A percentile compares a stretch with the other conserved stretches of the same genome.
phyloP scores from a whole-genome alignment of 2,113 vertebrate species.

The Pipa parva region DNA sequence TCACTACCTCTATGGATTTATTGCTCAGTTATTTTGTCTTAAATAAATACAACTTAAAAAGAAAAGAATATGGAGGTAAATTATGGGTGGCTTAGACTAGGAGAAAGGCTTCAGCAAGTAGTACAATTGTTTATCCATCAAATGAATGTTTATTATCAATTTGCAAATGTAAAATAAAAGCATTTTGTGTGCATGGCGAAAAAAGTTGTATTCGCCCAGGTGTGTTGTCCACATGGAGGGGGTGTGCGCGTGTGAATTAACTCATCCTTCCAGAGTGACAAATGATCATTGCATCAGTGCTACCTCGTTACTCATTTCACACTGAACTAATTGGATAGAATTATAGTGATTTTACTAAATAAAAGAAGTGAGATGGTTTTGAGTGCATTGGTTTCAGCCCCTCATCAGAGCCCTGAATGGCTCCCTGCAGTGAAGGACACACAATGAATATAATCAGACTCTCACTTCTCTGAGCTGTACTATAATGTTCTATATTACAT shows the following conservation, averaged over 20 bases:
- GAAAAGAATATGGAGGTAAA: too few species aligned
- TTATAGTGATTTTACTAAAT: conserved; percentile 37
- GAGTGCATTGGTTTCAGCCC: conserved; percentile 1
- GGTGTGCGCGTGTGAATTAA: conserved; percentile 39
- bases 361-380: neutral
- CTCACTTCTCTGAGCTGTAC: neutral
- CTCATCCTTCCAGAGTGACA: conserved; percentile 39
- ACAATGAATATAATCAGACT: conserved; percentile 14
- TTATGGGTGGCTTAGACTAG: neutral
- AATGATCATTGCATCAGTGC: conserved; percentile 45
- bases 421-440: conserved; percentile 6
- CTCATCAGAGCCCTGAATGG: conserved; percentile 2
- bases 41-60: too few species aligned
- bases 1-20: too few species aligned
- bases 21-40: too few species aligned
- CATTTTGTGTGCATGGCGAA: conserved; percentile 36
- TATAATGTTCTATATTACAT: conserved; percentile 7
- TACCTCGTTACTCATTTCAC: conserved; percentile 45
- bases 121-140: conserved; percentile 58
- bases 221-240: conserved; percentile 31
- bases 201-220: conserved; percentile 24
- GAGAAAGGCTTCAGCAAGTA: conserved; percentile 4
- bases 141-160: conserved; percentile 59
- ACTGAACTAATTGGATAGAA: conserved; percentile 37
- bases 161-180: conserved; percentile 53